phyloP scores from a whole-genome alignment of 37 sponge, comb jelly and placozoan species.

The Ephydatia muelleri region DNA sequence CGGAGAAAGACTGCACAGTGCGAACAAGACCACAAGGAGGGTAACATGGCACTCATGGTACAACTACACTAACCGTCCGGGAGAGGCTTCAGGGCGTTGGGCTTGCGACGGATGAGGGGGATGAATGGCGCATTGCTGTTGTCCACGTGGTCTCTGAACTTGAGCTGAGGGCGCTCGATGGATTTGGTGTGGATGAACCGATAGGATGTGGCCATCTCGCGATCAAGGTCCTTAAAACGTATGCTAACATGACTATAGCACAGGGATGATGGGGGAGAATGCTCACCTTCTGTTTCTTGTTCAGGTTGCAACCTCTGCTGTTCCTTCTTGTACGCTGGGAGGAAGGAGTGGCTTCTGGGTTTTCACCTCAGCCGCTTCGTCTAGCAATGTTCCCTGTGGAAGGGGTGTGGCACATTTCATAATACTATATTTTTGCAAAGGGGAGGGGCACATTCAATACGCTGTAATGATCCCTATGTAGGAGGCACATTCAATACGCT shows the following conservation, averaged over 20 bases:
- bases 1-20: constrained; percentile 43
- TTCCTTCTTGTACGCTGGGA: constrained; percentile 18
- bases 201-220: constrained; percentile 4
- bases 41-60: neutral
- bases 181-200: constrained; percentile 63
- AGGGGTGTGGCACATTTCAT: too few species aligned
- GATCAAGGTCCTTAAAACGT: constrained; percentile 25
- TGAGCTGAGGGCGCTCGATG: constrained; percentile 83
- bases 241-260: neutral
- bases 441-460: too few species aligned
- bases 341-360: constrained; percentile 40
- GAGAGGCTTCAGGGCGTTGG: constrained; percentile 69
- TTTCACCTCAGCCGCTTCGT: constrained; percentile 62
- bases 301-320: constrained; percentile 79
- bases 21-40: too few species aligned
- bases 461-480: too few species aligned
- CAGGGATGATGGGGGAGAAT: too few species aligned
- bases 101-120: constrained; percentile 78
- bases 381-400: constrained; percentile 62
- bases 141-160: constrained; percentile 79
- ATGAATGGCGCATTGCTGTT: constrained; percentile 84
- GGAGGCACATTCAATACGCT: too few species aligned
- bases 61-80: constrained; percentile 40
- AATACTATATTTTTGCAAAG: too few species aligned
- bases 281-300: constrained; percentile 51